Evolutionary conservation across 2,888 invertebrate genomes (phyloP), one percentile per base, ranked within the genome.

Genomic region (Lacanobia wlatinum): DNA sequence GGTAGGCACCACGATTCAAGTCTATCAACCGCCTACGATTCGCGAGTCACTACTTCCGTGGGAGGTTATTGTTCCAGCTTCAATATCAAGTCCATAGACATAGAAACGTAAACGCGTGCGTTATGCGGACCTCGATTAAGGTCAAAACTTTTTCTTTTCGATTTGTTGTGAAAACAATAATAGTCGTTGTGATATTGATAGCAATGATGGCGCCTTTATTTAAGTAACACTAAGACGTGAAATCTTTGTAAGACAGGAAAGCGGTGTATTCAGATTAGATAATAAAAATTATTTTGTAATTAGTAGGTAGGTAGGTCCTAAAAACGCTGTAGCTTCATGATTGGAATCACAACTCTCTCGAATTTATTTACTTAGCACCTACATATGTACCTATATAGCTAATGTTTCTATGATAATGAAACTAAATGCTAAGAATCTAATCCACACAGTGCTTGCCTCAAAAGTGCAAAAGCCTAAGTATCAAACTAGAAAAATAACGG

Each of bases 1-100:
- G 63, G 73, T 78, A 53, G 59, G 73, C 76, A 59, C 62, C 72
- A 70, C 58, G 63, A 78, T 78, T 74, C 66, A 68, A 78, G 74
- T 77, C 61, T 66, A 62, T 79, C 75, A 74, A 59, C 78, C 87
- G 84, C 88, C 85, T 85, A 88, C 88, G 84, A 69, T 79, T 76
- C 64, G 72, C 73, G 73, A 79, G 78, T 75, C 75, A 70, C 76
- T 74, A 85, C 83, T 87, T 81, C 73, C 84, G 87, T 89, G 74
- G 85, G 89, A 87, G 89, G 87, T 88, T 90, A 90, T 92, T 91
- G 90, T 91, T 90, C 87, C 77, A 80, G 80, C 85, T 84, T 87
- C 85, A 84, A 86, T 84, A 88, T 88, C 84, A 87, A 88, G 87
- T 86, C 86, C 81, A 82, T 74, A 78, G 70, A 67, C 43, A 75